phyloP scores from a whole-genome alignment of 2,113 vertebrate genomes.

The Calidris pugnax region DNA sequence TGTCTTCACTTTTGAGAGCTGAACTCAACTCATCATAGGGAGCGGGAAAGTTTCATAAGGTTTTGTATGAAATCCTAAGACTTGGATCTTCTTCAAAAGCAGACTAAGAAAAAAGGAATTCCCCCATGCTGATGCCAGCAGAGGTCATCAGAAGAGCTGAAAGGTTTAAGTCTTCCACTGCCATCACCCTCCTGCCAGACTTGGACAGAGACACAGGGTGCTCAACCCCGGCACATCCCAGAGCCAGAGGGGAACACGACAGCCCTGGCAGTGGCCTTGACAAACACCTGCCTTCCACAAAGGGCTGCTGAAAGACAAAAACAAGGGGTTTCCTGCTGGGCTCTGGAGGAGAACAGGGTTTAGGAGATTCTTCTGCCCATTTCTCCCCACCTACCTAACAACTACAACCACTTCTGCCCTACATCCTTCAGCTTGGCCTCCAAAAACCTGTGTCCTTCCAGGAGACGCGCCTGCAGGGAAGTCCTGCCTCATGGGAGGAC shows the following conservation, averaged over 20 bases:
- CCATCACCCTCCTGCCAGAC: conserved; percentile 10
- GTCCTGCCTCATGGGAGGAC: not conserved
- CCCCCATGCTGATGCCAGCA: conserved; percentile 55
- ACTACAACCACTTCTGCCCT: not conserved
- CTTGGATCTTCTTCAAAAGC: conserved; percentile 62
- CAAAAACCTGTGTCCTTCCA: not conserved
- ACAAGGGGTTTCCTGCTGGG: not conserved
- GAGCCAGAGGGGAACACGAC: not conserved
- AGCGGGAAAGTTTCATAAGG: not conserved
- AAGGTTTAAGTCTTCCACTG: conserved; percentile 39
- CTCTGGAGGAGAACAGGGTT: not conserved
- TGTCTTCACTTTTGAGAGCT: conserved; percentile 5
- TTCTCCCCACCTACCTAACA: not conserved
- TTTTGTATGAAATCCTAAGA: conserved; percentile 13
- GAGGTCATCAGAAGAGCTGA: conserved; percentile 59
- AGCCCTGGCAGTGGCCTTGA: not conserved
- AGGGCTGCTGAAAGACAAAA: not conserved
- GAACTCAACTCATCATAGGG: not conserved
- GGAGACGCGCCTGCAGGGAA: not conserved
- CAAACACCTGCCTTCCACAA: not conserved
- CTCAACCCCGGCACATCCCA: not conserved
- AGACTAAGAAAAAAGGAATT: conserved; percentile 27
- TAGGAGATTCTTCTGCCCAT: not conserved
- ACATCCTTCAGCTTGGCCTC: accelerated
- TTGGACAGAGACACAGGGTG: accelerated